Base-by-base conservation (phyloP, 2,888 invertebrate genomes). In the Dasypolia templi region DNA sequence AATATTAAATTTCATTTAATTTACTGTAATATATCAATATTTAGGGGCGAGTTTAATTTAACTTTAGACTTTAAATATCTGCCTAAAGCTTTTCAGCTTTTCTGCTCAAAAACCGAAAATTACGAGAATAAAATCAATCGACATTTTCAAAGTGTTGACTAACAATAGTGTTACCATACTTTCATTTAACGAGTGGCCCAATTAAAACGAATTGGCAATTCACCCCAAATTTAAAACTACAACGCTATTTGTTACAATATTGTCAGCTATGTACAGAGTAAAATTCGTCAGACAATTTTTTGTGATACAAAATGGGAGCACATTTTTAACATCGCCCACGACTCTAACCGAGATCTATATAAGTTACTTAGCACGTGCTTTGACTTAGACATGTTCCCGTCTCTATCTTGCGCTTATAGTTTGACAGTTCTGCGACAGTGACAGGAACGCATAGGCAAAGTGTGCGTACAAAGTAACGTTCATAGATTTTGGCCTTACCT, bases 401-500 rank as follows among this genome's bases (percentile, higher is more conserved):
- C 63, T 29, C 29, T 44, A 22, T 63, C 14, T 44, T 44, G 14
- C 14, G 44, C 14, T 44, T 17, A 9, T 22, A 29, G 9, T 63
- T 63, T 29, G 14, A 63, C 22, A 44, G 63, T 29, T 22, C 22
- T 22, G 29, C 0, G 14, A 63, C 14, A 44, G 29, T 29, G 22
- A 44, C 44, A 29, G 22, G 14, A 29, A 22, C 14, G 29, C 14
- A 22, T 63, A 44, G 29, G 29, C 14, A 9, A 44, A 63, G 14
- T 63, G 2, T 63, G 2, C 22, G 6, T 22, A 4, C 22, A 2
- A 63, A 22, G 3, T 49, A 14, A 26, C 11, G 3, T 39, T 6
- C 39, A 39, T 46, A 39, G 53, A 58, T 44, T 12, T 44, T 62
- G 5, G 19, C 0, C 0, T 7, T 35, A 64, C 98, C 97, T 99